Percentiles rank a stretch among this genome's conserved stretches.
phyloP scores from a whole-genome alignment of 2,888 invertebrate species.

The Chrysodeixis includens region DNA sequence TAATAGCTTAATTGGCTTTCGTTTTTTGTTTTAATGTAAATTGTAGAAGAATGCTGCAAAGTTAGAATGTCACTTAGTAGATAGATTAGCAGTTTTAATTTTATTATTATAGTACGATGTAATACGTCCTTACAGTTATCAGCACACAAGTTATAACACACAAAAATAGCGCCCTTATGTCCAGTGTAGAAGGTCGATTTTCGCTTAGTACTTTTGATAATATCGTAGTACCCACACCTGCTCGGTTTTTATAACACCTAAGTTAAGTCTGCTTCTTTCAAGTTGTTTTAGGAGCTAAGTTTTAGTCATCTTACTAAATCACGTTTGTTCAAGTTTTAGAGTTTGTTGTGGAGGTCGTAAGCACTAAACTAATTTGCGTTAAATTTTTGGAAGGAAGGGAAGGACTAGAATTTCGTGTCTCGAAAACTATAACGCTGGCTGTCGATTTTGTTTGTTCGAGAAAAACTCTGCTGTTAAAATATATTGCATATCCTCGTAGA shows the following conservation, averaged over 20 bases:
- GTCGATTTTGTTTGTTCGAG: too few species aligned
- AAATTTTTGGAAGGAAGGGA: not conserved
- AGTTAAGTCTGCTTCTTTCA: constrained; percentile 1
- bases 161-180: not conserved
- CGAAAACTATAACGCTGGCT: not conserved
- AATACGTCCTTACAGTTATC: too few species aligned
- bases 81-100: too few species aligned
- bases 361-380: not conserved
- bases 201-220: too few species aligned
- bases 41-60: not conserved
- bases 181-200: not conserved
- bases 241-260: not conserved
- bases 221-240: too few species aligned
- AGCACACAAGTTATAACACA: too few species aligned
- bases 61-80: not conserved
- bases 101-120: not conserved
- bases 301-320: not conserved
- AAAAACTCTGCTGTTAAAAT: too few species aligned
- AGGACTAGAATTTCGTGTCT: not conserved
- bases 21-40: constrained; percentile 17
- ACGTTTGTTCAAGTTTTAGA: not conserved
- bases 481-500: too few species aligned
- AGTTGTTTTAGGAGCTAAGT: not conserved
- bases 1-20: constrained; percentile 17
- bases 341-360: not conserved